Evolutionary conservation across 2,113 vertebrate genomes (phyloP), one percentile per base, ranked within the genome.

Genomic region (Malurus cyaneus): DNA sequence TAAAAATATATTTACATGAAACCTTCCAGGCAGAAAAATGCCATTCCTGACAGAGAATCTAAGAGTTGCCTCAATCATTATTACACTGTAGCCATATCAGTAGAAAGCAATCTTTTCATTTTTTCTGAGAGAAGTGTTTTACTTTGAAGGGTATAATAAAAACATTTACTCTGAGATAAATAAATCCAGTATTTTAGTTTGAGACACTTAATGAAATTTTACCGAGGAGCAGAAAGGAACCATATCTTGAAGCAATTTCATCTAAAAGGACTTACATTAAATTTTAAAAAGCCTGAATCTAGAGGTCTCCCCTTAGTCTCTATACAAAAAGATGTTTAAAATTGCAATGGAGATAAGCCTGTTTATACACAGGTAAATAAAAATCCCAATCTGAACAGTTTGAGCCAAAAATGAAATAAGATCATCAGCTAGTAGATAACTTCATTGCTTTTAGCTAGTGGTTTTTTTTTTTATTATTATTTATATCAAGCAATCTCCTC

Each of bases 101-200:
- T 24, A 62, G 11, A 86, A 84, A 80, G 41, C 29, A 86, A 91
- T 66, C 73, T 84, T 62, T 78, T 69, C 18, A 44, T 59, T 86
- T 80, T 72, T 87, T 49, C 50, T 91, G 54, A 79, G 49, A 71
- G 31, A 94, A 80, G 8, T 52, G 23, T 61, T 81, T 87, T 91
- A 73, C 87, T 85, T 92, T 73, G 70, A 91, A 82, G 19, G 12
- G 65, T 29, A 80, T 81, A 93, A 71, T 64, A 44, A 64, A 84
- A 94, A 79, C 20, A 36, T 72, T 87, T 89, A 69, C 20, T 84
- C n/a, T 69, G 36, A 80, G 89, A 92, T 88, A 89, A 92, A 89
- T 59, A 77, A 3, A 65, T 76, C 16, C 34, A 76, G 42, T 87
- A 91, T 76, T 87, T 78, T 65, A 79, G 57, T 69, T 65, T 77